These are phyloP conservation scores for Philypnodon macrostomus DNA, from an alignment of 2,797 vertebrate genomes.

Conservation along the genomic window DNA sequence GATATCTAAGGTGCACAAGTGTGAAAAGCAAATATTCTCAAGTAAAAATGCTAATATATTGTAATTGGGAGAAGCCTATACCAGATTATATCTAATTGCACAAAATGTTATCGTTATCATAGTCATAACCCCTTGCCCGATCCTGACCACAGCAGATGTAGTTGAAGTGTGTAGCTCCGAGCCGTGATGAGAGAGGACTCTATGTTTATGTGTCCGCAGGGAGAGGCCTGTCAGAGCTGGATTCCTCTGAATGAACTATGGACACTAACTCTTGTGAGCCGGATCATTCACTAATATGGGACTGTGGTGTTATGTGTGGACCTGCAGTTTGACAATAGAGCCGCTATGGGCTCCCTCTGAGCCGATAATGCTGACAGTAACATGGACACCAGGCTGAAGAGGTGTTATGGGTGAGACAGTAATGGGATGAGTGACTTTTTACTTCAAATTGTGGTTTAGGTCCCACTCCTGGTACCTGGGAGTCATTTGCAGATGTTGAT, in stretches of 20 bases:
- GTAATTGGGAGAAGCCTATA: no score
- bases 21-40: no score
- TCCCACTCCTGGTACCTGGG: no score
- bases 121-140: no score
- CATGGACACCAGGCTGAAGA: no score
- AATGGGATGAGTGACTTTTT: no score
- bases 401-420: no score
- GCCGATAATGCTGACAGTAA: constrained; percentile 34
- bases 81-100: not conserved
- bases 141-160: constrained; percentile 26
- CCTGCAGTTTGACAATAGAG: constrained; percentile 41
- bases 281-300: constrained; percentile 58
- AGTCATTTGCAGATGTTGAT: no score
- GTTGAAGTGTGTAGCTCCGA: constrained; percentile 39
- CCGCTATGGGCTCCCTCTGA: constrained; percentile 24
- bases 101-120: constrained; percentile 2
- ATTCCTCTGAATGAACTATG: constrained; percentile 76
- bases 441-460: no score
- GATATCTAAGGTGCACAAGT: no score
- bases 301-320: constrained; percentile 38
- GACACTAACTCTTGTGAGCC: constrained; percentile 54
- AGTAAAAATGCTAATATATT: no score
- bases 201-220: constrained; percentile 67
- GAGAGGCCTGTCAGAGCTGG: constrained; percentile 69
- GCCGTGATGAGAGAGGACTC: constrained; percentile 66